These are phyloP conservation scores for Perizoma flavofasciatum DNA, from an alignment of 2,888 invertebrate species.

Conservation along the genomic window DNA sequence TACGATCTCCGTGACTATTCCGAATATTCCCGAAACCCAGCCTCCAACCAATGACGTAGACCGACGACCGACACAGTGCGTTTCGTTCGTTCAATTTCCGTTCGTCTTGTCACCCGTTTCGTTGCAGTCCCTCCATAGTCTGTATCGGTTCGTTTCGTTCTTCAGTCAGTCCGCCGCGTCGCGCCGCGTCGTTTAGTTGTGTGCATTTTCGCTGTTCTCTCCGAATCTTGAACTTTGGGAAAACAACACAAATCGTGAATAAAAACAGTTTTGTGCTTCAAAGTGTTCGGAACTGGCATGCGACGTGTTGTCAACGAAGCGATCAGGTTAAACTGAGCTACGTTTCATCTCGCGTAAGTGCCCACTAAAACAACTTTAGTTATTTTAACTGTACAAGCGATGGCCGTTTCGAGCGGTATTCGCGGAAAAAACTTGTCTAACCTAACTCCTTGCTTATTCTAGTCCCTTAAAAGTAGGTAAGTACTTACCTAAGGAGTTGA, in stretches of 20 bases:
- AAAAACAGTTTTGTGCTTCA: conserved; percentile 56
- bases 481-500: conserved; percentile 16
- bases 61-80: too few species aligned
- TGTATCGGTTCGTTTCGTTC: background rate
- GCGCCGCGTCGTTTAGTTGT: conserved; percentile 51
- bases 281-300: conserved; percentile 58
- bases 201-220: conserved; percentile 32
- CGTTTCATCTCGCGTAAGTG: conserved; percentile 66
- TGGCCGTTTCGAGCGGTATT: conserved; percentile 62
- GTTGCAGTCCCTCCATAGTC: background rate
- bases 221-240: conserved; percentile 62
- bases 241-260: conserved; percentile 49
- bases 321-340: conserved; percentile 57
- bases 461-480: conserved; percentile 12
- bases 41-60: background rate
- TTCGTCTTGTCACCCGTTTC: conserved; percentile 2
- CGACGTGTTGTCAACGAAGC: conserved; percentile 43
- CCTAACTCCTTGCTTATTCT: conserved; percentile 13
- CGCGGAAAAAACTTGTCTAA: conserved; percentile 60
- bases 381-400: conserved; percentile 73
- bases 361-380: conserved; percentile 47
- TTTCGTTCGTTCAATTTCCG: conserved; percentile 11
- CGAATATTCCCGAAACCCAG: too few species aligned
- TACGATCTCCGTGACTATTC: too few species aligned
- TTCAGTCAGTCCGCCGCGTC: conserved; percentile 64